A percentile compares a stretch with the other conserved stretches of the same genome.
Conservation (phyloP, 2,888 invertebrate species). For the Phortica magna region DNA sequence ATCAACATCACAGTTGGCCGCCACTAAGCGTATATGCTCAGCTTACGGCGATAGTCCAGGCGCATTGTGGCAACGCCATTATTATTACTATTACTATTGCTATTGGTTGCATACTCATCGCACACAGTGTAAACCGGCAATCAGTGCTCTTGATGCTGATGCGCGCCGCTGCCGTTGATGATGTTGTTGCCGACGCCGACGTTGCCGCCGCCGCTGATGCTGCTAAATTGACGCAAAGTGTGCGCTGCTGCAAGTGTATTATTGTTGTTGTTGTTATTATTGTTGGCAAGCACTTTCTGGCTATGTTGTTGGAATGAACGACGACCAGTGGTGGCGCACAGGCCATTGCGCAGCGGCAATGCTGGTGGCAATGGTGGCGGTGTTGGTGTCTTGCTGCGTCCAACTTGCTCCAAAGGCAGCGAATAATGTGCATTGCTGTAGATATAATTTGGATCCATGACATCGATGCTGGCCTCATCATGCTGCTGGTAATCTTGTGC, state of each 20-base stretch:
- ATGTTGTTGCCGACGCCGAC: conserved; percentile 5
- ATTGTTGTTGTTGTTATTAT: conserved; percentile 51
- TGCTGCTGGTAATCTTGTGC: conserved; percentile 39
- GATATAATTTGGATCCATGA: conserved; percentile 76
- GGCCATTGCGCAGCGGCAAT: conserved; percentile 75
- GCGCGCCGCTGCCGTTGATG: neutral
- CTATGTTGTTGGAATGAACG: conserved; percentile 61
- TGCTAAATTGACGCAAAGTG: conserved; percentile 71
- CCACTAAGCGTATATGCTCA: conserved; percentile 73
- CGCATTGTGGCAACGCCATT: neutral
- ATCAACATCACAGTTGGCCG: conserved; percentile 73
- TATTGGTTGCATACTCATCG: conserved; percentile 18
- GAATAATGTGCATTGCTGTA: conserved; percentile 77
- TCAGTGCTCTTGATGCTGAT: conserved; percentile 59
- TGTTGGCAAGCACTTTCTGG: conserved; percentile 53
- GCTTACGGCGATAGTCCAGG: conserved; percentile 63
- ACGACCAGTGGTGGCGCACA: conserved; percentile 69
- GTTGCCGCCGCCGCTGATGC: conserved; percentile 27
- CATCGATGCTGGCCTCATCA: conserved; percentile 61
- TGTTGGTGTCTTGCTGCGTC: conserved; percentile 72
- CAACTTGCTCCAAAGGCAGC: conserved; percentile 74
- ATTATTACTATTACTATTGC: neutral
- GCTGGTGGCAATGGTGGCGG: conserved; percentile 77
- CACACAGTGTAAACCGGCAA: conserved; percentile 59
- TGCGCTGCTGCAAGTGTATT: conserved; percentile 16